Conservation (phyloP, 2,113 vertebrate species). For the Opisthocomus hoazin region DNA sequence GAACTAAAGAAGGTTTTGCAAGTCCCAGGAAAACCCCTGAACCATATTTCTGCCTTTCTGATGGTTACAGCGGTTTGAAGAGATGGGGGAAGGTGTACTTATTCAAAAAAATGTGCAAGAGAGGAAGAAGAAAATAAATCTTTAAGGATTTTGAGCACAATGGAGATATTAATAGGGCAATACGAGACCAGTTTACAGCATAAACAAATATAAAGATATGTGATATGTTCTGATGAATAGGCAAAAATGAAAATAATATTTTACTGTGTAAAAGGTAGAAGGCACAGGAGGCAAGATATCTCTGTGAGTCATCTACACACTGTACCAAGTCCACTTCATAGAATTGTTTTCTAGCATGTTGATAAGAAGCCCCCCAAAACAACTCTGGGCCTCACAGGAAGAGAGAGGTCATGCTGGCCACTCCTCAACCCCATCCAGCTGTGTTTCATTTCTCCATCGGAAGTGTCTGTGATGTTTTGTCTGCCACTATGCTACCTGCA, state of each 20-base stretch:
- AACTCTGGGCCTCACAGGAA: background rate
- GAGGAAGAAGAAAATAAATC: background rate
- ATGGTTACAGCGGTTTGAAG: background rate
- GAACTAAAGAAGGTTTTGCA: background rate
- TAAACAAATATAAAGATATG: background rate
- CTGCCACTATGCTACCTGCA: background rate
- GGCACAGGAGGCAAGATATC: background rate
- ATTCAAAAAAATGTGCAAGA: background rate
- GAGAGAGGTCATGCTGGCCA: background rate
- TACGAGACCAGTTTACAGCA: background rate
- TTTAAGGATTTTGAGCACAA: background rate
- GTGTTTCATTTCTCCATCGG: background rate
- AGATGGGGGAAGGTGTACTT: background rate
- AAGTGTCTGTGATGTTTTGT: background rate
- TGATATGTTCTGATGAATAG: background rate
- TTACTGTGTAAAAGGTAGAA: background rate
- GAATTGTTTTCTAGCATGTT: background rate
- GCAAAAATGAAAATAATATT: background rate
- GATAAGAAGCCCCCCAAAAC: background rate
- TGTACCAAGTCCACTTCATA: background rate
- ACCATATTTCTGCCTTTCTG: background rate
- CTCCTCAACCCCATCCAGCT: background rate
- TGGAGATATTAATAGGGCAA: background rate
- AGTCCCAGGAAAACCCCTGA: background rate
- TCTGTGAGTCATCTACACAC: background rate